These are phyloP conservation scores for Schrankia costaestrigalis DNA, from an alignment of 2,888 invertebrate species.

Conservation along the genomic window DNA sequence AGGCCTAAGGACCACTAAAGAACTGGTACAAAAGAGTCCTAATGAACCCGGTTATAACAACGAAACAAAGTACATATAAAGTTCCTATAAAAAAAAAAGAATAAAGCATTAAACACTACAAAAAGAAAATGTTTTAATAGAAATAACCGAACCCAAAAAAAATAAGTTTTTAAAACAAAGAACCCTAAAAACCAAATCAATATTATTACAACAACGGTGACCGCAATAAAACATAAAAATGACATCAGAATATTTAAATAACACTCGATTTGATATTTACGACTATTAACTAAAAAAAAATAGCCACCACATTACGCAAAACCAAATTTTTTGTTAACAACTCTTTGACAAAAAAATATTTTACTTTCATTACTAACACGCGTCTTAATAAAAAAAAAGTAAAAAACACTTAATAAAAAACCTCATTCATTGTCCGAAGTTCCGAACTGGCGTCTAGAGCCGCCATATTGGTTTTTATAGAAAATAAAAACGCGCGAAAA, in stretches of 20 bases:
- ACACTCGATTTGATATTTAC: constrained; percentile 21
- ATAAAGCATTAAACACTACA: too few species aligned
- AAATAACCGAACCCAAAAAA: not conserved
- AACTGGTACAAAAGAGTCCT: too few species aligned
- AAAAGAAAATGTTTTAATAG: too few species aligned
- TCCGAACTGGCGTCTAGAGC: constrained; percentile 38
- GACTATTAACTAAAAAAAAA: constrained; percentile 21
- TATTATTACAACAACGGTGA: constrained; percentile 1
- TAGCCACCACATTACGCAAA: constrained; percentile 32
- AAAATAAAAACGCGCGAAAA: constrained; percentile 50
- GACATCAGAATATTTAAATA: constrained; percentile 14
- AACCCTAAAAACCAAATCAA: not conserved
- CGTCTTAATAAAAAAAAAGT: constrained; percentile 21
- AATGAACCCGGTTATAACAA: too few species aligned
- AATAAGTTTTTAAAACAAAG: not conserved
- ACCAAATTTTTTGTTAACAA: constrained; percentile 26
- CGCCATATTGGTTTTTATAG: constrained; percentile 59
- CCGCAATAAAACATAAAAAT: constrained; percentile 3
- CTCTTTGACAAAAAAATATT: constrained; percentile 32
- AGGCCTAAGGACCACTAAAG: too few species aligned
- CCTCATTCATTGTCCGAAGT: constrained; percentile 41
- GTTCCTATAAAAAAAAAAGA: too few species aligned
- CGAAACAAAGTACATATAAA: too few species aligned
- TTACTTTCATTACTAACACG: constrained; percentile 48
- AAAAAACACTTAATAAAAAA: constrained; percentile 40